phyloP scores from a whole-genome alignment of 2,888 invertebrate genomes.

The Nineta flava region DNA sequence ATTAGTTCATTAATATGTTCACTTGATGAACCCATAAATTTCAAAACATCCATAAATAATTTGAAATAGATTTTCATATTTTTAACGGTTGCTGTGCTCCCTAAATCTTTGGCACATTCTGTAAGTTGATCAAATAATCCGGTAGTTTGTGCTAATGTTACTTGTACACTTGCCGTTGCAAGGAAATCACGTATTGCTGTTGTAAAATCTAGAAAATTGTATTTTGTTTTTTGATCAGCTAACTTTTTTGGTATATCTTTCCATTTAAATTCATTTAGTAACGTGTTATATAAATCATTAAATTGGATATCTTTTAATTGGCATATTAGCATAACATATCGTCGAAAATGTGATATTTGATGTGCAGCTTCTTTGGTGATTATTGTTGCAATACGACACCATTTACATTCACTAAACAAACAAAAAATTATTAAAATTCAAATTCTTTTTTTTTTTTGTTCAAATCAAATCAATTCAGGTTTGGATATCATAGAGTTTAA shows the following conservation, averaged over 20 bases:
- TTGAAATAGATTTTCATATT: not conserved
- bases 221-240: not conserved
- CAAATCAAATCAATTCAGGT: no score
- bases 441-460: no score
- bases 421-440: slow-evolving; percentile 3
- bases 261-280: slow-evolving; percentile 38
- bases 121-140: not conserved
- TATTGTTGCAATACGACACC: slow-evolving; percentile 32
- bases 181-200: slow-evolving; percentile 1
- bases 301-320: slow-evolving; percentile 27
- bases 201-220: slow-evolving; percentile 2
- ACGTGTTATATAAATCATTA: slow-evolving; percentile 25
- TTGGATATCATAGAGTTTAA: no score
- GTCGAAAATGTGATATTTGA: slow-evolving; percentile 35
- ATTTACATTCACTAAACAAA: slow-evolving; percentile 28
- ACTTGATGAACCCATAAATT: not conserved
- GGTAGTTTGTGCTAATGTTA: slow-evolving; percentile 1
- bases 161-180: not conserved
- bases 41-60: not conserved
- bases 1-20: slow-evolving; percentile 4
- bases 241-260: slow-evolving; percentile 18
- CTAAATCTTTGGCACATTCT: slow-evolving; percentile 8
- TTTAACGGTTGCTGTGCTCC: slow-evolving; percentile 1
- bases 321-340: slow-evolving; percentile 35
- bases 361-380: slow-evolving; percentile 38